These are phyloP conservation scores for Ceratina australensis DNA, from an alignment of 1,140 invertebrate species.

Conservation along the genomic window DNA sequence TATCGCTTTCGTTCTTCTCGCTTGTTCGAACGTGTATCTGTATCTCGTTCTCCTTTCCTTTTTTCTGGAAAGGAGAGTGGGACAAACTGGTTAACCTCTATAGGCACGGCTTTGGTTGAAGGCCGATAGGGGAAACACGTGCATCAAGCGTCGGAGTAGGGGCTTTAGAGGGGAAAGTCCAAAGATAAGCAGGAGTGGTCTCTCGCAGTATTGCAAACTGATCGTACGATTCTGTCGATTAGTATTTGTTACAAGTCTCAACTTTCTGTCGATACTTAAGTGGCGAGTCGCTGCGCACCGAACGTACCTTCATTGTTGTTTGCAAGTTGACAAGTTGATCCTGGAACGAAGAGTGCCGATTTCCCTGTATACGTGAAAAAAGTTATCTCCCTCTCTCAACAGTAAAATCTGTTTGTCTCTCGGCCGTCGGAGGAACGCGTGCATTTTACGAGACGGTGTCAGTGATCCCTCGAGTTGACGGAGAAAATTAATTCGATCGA, in stretches of 20 bases:
- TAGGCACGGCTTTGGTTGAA: constrained; percentile 56
- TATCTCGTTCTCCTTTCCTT: constrained; percentile 47
- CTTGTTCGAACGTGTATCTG: not conserved
- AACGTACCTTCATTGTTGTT: constrained; percentile 15
- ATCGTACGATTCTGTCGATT: constrained; percentile 55
- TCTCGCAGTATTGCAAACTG: constrained; percentile 56
- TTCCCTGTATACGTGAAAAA: not conserved
- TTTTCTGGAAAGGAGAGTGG: constrained; percentile 75
- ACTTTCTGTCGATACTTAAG: constrained; percentile 6
- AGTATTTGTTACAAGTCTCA: constrained; percentile 32
- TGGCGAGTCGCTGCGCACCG: not conserved
- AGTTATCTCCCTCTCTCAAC: not conserved
- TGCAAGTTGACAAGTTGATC: not conserved
- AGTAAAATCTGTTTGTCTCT: not conserved
- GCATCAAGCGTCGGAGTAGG: constrained; percentile 54
- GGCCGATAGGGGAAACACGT: constrained; percentile 55
- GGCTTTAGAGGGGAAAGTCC: constrained; percentile 72
- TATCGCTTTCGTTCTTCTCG: constrained; percentile 48
- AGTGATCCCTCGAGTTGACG: constrained; percentile 13
- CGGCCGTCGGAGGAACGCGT: not conserved
- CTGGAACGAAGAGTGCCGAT: too few species aligned
- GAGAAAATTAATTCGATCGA: not conserved
- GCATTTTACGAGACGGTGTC: not conserved
- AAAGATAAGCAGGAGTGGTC: constrained; percentile 76
- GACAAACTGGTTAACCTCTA: constrained; percentile 79